Base-by-base conservation (phyloP, 2,888 invertebrate genomes). In the Hipparchia semele region DNA sequence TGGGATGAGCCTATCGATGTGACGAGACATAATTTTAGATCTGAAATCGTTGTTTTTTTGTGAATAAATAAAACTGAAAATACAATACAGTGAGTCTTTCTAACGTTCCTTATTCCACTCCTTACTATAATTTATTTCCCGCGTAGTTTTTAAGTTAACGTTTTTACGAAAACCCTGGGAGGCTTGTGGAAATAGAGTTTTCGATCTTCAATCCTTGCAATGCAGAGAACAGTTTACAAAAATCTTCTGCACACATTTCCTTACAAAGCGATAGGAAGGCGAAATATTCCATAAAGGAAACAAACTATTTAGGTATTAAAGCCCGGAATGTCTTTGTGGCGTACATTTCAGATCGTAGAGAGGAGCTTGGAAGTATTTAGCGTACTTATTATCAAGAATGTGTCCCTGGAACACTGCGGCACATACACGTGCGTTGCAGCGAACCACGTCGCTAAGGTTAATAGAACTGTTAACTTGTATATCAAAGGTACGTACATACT, bases 401-500 rank as follows among this genome's bases (percentile, higher is more conserved):
- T 96, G n/a, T 95, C 95, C 65, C 89, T 96, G 66, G 95, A 94
- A 74, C 96, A 96, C 80, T 96, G 96, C 79, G 96, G 96, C 0
- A 95, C 95, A 23, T 97, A 96, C 82, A 96, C 96, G 8, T 97
- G 96, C 83, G 95, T 96, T 54, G 96, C 96, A 3, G 95, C 95
- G 9, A 97, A 97, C 85, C 95, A 96, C 71, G 96, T 96, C 6
- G 96, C 96, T 5, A 96, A 95, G 86, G 96, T 96, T 62, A 96
- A 96, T 83, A 95, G 94, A 78, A 96, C 96, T 23, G 96, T 96
- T 12, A 95, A 96, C 80, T 89, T 96, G 77, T 96, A 96, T 87
- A 96, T 96, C 77, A 96, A 96, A 94, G 96, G 96, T 96, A 94
- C 87, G 83, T 46, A 94, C 87, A 83, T 46, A 13, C 49, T 61